Base-by-base conservation (phyloP, 2,888 invertebrate genomes). In the Eupithecia exiguata region DNA sequence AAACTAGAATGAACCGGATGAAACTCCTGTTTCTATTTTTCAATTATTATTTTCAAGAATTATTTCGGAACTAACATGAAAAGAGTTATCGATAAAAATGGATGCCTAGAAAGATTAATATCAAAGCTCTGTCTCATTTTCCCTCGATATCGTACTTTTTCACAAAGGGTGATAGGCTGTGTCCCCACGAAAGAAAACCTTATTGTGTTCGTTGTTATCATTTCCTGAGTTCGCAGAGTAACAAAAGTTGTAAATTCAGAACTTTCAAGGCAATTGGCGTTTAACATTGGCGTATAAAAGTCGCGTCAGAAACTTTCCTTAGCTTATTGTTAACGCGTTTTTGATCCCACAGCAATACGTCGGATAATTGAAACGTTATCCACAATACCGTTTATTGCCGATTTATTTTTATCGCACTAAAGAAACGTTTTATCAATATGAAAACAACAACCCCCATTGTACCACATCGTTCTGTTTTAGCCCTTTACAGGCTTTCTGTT, bases 361-460 rank as follows among this genome's bases (percentile, higher is more conserved):
- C 58, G 68, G 74, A 72, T 73, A 72, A 74, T 79, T 71, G 69
- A 63, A 71, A 73, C 71, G 73, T 68, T 76, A 73, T 70, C 72
- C 70, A 62, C 66, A 69, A 76, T 71, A 76, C 67, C 71, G 76
- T 79, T 78, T 77, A 76, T 73, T 68, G 69, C 30, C 68, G 72
- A 78, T 74, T 79, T 79, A 77, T 76, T 78, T 78, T 78, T 77
- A 79, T 75, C 68, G 69, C 74, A 62, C 74, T 75, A 79, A 79
- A 79, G 74, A 72, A 71, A 74, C 76, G 74, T 76, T 76, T 73
- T 69, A 74, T 58, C 76, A 71, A 76, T 76, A 77, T 70, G 74
- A 30, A 35, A 62, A 35, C 16, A 35, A 62, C 35, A 62, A 62
- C 35, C 35, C 35, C 35, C 62, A 62, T 35, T 25, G 25, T 58